Evolutionary conservation across 30 jellyfish, hydroid and myxozoan species (phyloP), one percentile per base, ranked within the genome.

Genomic region (Rhopilema esculentum): DNA sequence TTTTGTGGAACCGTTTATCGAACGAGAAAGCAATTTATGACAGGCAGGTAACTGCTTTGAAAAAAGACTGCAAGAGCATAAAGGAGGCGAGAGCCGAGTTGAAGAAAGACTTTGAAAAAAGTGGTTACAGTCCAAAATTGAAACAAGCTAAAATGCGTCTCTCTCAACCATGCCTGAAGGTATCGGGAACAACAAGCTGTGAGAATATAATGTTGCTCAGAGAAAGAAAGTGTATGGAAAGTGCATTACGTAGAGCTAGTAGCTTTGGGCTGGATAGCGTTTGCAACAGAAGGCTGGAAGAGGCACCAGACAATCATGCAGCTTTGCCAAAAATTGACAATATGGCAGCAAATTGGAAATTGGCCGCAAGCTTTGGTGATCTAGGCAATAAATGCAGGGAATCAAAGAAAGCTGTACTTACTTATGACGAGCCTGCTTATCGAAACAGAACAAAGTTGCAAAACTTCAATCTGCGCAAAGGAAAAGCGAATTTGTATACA

Each of bases 231-330:
- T 67, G 28, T n/a, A 67, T 67, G 78, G 49, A 67, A 12, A 21
- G 23, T 20, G 78, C 78, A 20, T 31, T 67, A 4, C n/a, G 27
- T 1, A 61, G 69, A 19, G 84, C 69, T 31, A 32, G 49, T 12
- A 40, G 84, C 84, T 73, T 32, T 73, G 70, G 84, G 4, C 31
- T 26, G 70, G 67, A 25, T 4, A 8, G 7, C 69, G 29, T 73
- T 1, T n/a, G 23, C 67, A 32, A 17, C 32, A 8, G 4, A 30
- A 73, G 4, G n/a, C 4, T 4, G 4, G 49, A 25, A 19, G 18
- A 16, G 23, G 72, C 29, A 63, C 26, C 72, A 19, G 49, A 49
- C 9, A 67, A 7, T 67, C 78, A 33, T 1, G 16, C 78, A 8
- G 4, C 23, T 33, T 49, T 67, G 4, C 78, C 78, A 18, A 67